Evolutionary conservation across 2,113 vertebrate genomes (phyloP), one percentile per base, ranked within the genome.

Genomic region (Lipophrys pholis): DNA sequence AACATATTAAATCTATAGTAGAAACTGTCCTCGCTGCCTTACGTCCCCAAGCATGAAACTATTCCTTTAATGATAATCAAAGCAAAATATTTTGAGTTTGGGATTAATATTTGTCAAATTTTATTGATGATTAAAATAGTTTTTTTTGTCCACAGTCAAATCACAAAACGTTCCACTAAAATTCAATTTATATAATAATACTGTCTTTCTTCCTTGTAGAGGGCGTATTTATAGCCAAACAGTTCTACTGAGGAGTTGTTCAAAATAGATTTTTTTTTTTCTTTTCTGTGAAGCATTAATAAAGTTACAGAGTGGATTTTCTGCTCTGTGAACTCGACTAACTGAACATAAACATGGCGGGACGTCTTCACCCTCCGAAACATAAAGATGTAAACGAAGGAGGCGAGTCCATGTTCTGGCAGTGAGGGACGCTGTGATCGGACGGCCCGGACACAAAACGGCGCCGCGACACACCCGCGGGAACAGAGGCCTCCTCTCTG

Each of bases 361-460:
- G 80, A 72, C 66, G 52, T 80, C 58, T 78, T 55, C 71, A 76
- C 62, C 70, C 71, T 84, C 89, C 88, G 79, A 91, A 91, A 92
- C 76, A 87, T 83, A 62, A 81, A 63, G 83, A 80, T 86, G 84
- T 85, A 85, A 91, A 90, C 86, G 11, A 39, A 15, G 7, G 50
- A 66, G 52, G 68, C 49, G 1, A 70, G 21, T 86, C 82, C 78
- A 5, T 59, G 85, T 39, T 80, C 70, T 77, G 83, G 80, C 85
- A 78, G 69, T 69, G 80, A 50, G 61, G 62, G 60, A 75, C 78
- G 60, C 62, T 38, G 57, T 65, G 77, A 70, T 76, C 63, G 36
- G 64, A 84, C 76, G 15, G 82, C 81, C 74, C 84, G 70, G 81
- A 87, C 59, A 54, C 76, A 50, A 64, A 69, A 10, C 61, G 8